Conservation (phyloP, 1,140 invertebrate species). For the Eurytemora carolleeae region DNA sequence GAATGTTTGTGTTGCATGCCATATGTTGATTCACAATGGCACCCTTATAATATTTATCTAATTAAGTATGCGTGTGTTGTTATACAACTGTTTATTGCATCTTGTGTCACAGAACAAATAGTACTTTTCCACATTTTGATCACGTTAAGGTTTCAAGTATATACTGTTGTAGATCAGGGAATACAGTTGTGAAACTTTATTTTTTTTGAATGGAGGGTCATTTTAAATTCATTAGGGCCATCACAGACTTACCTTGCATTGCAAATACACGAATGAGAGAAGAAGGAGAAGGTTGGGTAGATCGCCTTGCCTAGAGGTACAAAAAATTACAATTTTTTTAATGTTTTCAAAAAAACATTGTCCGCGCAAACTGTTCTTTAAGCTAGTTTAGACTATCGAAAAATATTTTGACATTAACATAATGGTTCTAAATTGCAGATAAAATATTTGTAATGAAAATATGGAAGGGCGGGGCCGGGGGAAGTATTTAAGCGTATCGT, state of each 20-base stretch:
- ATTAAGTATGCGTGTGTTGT: neutral
- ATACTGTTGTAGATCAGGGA: neutral
- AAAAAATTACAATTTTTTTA: no score
- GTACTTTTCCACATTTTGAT: neutral
- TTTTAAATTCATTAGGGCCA: no score
- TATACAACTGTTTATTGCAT: neutral
- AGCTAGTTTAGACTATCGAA: no score
- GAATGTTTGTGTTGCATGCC: neutral
- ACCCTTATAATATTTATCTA: neutral
- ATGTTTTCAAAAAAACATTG: no score
- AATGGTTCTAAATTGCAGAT: no score
- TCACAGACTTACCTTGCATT: conserved; percentile 9
- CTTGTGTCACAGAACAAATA: neutral
- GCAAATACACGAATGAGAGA: conserved; percentile 10
- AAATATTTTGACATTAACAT: no score
- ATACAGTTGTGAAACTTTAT: neutral
- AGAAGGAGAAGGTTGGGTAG: conserved; percentile 7
- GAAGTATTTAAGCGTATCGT: no score
- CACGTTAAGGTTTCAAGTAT: neutral
- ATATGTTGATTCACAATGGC: neutral
- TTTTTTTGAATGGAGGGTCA: conserved; percentile 1
- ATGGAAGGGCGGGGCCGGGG: no score
- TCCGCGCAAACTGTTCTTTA: no score
- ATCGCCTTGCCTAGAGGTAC: neutral
- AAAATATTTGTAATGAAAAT: no score